Evolutionary conservation across 64 coral and sea anemone species (phyloP), one percentile per base, ranked within the genome.

Genomic region (Stichodactyla helianthus): DNA sequence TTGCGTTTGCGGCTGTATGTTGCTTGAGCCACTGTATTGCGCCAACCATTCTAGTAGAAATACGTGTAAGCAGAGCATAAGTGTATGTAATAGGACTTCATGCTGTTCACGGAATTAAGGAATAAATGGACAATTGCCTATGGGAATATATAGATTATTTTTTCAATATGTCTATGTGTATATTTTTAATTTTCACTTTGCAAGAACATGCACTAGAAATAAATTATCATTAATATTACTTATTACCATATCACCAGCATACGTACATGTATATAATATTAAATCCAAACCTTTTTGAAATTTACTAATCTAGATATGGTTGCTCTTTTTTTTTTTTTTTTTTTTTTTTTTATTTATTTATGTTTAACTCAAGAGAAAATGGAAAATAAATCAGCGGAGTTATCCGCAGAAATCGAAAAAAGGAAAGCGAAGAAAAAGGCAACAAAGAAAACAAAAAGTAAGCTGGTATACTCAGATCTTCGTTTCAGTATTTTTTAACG

Each of bases 361-460:
- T 79, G 77, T 79, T 50, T 53, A 79, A 50, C 77, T 79, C 4
- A 79, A 53, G 25, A 79, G 28, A 79, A 50, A 53, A 79, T 51
- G 77, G 44, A 79, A 79, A 53, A 17, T 52, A 27, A 79, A 79
- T 17, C 77, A 53, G 35, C 77, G 52, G 25, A 51, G 77, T 53
- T 79, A 27, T 44, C 74, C 74, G 44, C 50, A 52, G 15, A 52
- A 79, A 50, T 53, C 17, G 77, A 19, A 79, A 12, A 50, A 14
- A 51, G 19, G 35, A 79, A 17, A 52, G n/a, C 2, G 77, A 52
- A 51, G 77, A 79, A 53, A 53, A 79, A 79, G 50, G 50, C 77
- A 50, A 51, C 50, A 17, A 79, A 79, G 52, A 79, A 53, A 79
- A 52, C 31, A 79, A 79, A 53, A 79, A 79, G 77, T 79, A 53